These are phyloP conservation scores for Chrysaora quinquecirrha DNA, from an alignment of 30 jellyfish, hydroid and myxozoan species.

Conservation along the genomic window DNA sequence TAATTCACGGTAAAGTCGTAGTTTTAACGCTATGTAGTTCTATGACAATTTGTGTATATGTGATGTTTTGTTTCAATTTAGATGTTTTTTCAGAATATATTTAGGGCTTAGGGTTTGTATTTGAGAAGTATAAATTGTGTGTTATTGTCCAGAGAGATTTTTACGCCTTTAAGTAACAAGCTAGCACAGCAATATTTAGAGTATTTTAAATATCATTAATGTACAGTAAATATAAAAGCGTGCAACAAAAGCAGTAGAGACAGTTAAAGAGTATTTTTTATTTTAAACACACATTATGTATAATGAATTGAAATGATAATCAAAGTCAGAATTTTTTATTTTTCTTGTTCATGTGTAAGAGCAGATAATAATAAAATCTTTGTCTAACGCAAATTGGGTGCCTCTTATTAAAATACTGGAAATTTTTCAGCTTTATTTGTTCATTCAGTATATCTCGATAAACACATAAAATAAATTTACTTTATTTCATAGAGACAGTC, in stretches of 20 bases:
- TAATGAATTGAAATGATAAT: slow-evolving; percentile 67
- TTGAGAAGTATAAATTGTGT: slow-evolving; percentile 46
- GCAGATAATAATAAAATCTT: slow-evolving; percentile 6
- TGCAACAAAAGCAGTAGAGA: slow-evolving; percentile 63
- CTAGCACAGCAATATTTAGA: slow-evolving; percentile 33
- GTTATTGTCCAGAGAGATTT: slow-evolving; percentile 60
- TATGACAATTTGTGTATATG: slow-evolving; percentile 14
- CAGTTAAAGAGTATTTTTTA: slow-evolving; percentile 58
- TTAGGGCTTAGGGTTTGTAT: slow-evolving; percentile 83
- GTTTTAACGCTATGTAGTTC: slow-evolving; percentile 20
- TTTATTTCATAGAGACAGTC: background rate
- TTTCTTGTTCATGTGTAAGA: slow-evolving; percentile 63
- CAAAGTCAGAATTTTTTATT: slow-evolving; percentile 68
- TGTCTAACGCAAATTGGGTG: slow-evolving; percentile 50
- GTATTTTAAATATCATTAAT: slow-evolving; percentile 56
- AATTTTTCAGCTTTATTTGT: background rate
- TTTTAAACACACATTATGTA: slow-evolving; percentile 76
- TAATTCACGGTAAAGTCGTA: slow-evolving; percentile 22
- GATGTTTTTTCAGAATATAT: slow-evolving; percentile 40
- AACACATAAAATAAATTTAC: background rate
- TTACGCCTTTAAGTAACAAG: slow-evolving; percentile 30
- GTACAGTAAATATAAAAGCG: slow-evolving; percentile 67
- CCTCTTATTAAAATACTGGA: slow-evolving; percentile 4
- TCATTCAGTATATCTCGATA: background rate
- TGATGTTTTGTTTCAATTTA: slow-evolving; percentile 38